A percentile compares a stretch with the other conserved stretches of the same genome.
phyloP scores from a whole-genome alignment of 2,888 invertebrate species.

The Agrochola macilenta region DNA sequence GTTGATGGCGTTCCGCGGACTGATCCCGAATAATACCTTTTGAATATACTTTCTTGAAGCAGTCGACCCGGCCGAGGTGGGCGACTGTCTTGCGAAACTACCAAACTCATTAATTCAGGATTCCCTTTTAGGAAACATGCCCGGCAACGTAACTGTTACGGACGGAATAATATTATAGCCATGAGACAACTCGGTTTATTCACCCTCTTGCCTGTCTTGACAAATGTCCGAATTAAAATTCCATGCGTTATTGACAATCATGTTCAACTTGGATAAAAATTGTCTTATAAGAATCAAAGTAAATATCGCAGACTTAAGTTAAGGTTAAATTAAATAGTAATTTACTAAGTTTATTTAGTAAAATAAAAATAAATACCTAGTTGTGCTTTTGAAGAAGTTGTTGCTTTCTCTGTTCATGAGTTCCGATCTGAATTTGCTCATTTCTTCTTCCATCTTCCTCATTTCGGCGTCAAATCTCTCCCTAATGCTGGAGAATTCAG shows the following conservation, averaged over 20 bases:
- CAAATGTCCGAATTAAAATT: slow-evolving; percentile 56
- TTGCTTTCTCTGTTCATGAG: slow-evolving; percentile 97
- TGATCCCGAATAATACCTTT: slow-evolving; percentile 89
- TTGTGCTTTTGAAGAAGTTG: slow-evolving; percentile 97
- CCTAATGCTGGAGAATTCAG: slow-evolving; percentile 98
- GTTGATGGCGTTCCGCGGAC: slow-evolving; percentile 89
- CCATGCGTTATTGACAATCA: slow-evolving; percentile 43
- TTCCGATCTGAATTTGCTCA: slow-evolving; percentile 98
- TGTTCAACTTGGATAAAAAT: slow-evolving; percentile 9
- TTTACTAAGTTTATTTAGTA: slow-evolving; percentile 16
- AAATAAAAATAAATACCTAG: slow-evolving; percentile 92
- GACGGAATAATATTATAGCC: slow-evolving; percentile 81
- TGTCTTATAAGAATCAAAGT: not conserved
- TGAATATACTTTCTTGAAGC: slow-evolving; percentile 84
- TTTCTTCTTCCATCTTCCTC: slow-evolving; percentile 99
- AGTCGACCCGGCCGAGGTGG: slow-evolving; percentile 79
- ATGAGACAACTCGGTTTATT: slow-evolving; percentile 66
- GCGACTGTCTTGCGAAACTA: slow-evolving; percentile 84
- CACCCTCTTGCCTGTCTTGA: slow-evolving; percentile 59
- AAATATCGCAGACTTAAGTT: slow-evolving; percentile 6
- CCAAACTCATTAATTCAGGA: slow-evolving; percentile 87
- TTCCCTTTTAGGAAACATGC: slow-evolving; percentile 86
- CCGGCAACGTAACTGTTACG: slow-evolving; percentile 78
- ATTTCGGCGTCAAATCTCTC: slow-evolving; percentile 99
- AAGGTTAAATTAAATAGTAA: slow-evolving; percentile 32